Evolutionary conservation across 1,140 invertebrate genomes (phyloP).

Genomic region (Conopomorpha cramerella): DNA sequence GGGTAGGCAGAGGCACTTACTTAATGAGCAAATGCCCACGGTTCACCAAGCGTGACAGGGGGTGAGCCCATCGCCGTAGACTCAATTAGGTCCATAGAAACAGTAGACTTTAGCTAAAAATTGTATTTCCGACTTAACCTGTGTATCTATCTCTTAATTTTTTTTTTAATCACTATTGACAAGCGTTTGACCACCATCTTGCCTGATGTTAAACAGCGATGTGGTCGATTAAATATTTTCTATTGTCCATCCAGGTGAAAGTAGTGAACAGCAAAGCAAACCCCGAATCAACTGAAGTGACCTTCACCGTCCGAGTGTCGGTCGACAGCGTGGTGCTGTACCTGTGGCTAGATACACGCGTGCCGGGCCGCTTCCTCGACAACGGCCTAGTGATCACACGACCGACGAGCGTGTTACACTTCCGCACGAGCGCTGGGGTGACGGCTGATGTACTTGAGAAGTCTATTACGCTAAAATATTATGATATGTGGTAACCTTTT

Average conservation of each 20-base stretch:
- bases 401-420: conserved; percentile 11
- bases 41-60: too few species aligned
- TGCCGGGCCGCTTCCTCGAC: conserved; percentile 20
- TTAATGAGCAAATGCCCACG: too few species aligned
- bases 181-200: not conserved
- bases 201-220: not conserved
- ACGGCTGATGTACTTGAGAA: conserved; percentile 14
- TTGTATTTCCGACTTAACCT: too few species aligned
- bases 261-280: conserved; percentile 12
- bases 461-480: conserved; percentile 30
- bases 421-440: conserved; percentile 12
- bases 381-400: conserved; percentile 36
- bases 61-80: too few species aligned
- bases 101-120: too few species aligned
- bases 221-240: too few species aligned
- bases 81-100: too few species aligned
- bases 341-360: conserved; percentile 30
- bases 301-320: conserved; percentile 16
- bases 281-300: conserved; percentile 6
- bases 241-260: conserved; percentile 27
- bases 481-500: too few species aligned
- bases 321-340: conserved; percentile 28
- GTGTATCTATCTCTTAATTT: too few species aligned
- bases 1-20: too few species aligned
- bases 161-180: not conserved